Evolutionary conservation across 2,888 invertebrate genomes (phyloP).

Genomic region (Pterobdella sp.): DNA sequence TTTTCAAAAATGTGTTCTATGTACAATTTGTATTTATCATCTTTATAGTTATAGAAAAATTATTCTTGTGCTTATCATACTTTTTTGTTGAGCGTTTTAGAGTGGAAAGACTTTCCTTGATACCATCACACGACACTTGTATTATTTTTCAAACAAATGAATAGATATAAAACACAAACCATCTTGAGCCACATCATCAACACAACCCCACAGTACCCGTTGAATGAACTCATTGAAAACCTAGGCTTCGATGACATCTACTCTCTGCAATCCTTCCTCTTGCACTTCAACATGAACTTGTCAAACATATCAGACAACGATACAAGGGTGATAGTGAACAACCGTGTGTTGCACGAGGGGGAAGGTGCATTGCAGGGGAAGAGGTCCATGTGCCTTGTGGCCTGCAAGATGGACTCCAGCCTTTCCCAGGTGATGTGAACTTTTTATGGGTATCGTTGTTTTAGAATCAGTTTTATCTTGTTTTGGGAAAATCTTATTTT

Average conservation of each 20-base stretch:
- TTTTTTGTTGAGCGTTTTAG: background rate
- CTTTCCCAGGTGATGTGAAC: background rate
- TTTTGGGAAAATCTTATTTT: too few species aligned
- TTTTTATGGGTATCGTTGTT: too few species aligned
- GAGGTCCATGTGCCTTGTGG: background rate
- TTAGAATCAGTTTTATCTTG: too few species aligned
- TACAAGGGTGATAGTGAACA: background rate
- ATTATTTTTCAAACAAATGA: too few species aligned
- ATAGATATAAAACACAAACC: too few species aligned
- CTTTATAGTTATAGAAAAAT: too few species aligned
- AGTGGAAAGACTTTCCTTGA: too few species aligned
- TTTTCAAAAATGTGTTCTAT: too few species aligned
- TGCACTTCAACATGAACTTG: background rate
- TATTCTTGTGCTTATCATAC: background rate
- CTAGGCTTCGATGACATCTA: conserved; percentile 2
- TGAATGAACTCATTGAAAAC: background rate
- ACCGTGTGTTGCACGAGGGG: background rate
- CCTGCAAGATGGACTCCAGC: background rate
- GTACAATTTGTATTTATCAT: too few species aligned
- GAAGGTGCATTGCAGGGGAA: background rate
- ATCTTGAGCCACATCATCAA: too few species aligned
- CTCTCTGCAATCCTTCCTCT: background rate
- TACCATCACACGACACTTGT: too few species aligned
- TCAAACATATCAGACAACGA: background rate
- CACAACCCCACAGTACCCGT: background rate